phyloP scores from a whole-genome alignment of 2,797 vertebrate species.

The Eremophila alpestris region DNA sequence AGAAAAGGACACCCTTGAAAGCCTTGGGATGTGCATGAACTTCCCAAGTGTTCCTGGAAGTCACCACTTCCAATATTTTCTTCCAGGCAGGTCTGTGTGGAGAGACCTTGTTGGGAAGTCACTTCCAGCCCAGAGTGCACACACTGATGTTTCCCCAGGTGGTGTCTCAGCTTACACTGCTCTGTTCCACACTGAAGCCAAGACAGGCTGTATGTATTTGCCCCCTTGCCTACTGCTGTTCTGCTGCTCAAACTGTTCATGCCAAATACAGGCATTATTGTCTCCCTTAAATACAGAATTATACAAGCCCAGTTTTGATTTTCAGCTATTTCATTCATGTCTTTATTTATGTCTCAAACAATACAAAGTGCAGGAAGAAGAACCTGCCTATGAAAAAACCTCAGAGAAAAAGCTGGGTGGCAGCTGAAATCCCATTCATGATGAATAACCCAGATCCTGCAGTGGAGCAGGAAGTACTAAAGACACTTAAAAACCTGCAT shows the following conservation, averaged over 20 bases:
- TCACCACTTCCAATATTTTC: rapidly evolving
- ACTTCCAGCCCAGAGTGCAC: not conserved
- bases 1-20: not conserved
- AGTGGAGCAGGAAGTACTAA: not conserved
- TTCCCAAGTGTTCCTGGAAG: not conserved
- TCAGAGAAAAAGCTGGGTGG: not conserved
- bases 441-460: not conserved
- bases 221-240: not conserved
- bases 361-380: not conserved
- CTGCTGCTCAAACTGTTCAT: not conserved
- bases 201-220: not conserved
- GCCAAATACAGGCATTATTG: not conserved
- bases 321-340: not conserved
- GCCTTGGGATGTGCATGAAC: not conserved
- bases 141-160: not conserved
- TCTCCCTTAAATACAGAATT: not conserved
- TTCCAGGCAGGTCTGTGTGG: not conserved
- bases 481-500: not conserved
- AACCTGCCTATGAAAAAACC: not conserved
- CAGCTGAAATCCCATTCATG: not conserved
- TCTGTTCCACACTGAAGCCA: not conserved
- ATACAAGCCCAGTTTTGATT: not conserved
- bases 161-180: not conserved
- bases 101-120: not conserved
- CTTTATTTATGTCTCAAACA: not conserved